These are phyloP conservation scores for Eulacestoma nigropectus DNA, from an alignment of 2,113 vertebrate genomes.

Conservation along the genomic window DNA sequence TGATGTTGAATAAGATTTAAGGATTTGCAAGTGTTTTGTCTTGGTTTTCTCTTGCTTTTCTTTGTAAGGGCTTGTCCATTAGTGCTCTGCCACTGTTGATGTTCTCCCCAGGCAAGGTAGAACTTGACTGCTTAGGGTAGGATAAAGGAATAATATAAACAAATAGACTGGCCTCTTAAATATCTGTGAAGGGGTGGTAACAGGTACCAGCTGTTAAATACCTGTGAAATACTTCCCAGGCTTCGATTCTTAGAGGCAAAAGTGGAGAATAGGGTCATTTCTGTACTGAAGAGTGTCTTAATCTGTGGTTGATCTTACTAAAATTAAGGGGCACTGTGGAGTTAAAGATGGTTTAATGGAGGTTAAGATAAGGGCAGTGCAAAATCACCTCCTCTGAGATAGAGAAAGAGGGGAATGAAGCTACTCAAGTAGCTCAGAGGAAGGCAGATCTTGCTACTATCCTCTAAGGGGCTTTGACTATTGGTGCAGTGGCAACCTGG, in stretches of 20 bases:
- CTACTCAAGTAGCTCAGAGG: not conserved
- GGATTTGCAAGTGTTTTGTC: not conserved
- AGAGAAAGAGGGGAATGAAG: not conserved
- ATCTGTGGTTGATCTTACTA: not conserved
- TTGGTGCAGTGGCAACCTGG: not conserved
- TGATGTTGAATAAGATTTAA: not conserved
- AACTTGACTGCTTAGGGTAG: not conserved
- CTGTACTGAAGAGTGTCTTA: not conserved
- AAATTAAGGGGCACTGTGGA: not conserved
- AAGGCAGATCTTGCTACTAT: not conserved
- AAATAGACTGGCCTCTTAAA: not conserved
- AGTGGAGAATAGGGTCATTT: not conserved
- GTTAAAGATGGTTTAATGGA: not conserved
- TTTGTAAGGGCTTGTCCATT: not conserved
- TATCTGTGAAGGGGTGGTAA: not conserved
- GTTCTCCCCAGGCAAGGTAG: not conserved
- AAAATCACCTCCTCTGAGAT: not conserved
- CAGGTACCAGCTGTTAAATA: not conserved
- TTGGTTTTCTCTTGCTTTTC: not conserved
- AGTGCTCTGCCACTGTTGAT: not conserved
- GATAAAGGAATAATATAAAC: not conserved
- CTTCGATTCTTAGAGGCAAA: not conserved
- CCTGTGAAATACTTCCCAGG: not conserved
- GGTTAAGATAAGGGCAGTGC: not conserved
- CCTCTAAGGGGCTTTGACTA: not conserved